These are phyloP conservation scores for Phalangium opilio DNA, from an alignment of 2,888 invertebrate genomes.

Conservation along the genomic window DNA sequence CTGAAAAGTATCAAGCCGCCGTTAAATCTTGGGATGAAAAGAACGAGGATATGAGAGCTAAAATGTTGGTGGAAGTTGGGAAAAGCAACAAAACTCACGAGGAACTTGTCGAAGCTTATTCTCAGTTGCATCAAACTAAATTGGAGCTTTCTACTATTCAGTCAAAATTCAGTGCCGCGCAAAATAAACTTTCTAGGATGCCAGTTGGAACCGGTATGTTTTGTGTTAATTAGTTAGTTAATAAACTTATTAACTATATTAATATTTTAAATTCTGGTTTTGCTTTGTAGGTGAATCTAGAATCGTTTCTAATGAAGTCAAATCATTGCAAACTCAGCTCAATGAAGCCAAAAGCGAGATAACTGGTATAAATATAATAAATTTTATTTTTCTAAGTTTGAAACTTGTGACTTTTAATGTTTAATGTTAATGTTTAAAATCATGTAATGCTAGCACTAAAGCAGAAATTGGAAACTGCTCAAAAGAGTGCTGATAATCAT, in stretches of 20 bases:
- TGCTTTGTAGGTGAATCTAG: too few species aligned
- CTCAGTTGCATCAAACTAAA: constrained; percentile 20
- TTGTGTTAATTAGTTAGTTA: too few species aligned
- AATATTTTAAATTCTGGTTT: too few species aligned
- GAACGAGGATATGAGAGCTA: constrained; percentile 15
- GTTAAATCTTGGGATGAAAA: constrained; percentile 26
- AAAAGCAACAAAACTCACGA: constrained; percentile 15
- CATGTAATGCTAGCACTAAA: too few species aligned
- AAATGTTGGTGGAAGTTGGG: constrained; percentile 14
- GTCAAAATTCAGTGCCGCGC: background rate
- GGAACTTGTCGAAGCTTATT: constrained; percentile 18
- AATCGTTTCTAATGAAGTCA: constrained; percentile 7
- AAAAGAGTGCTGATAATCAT: too few species aligned
- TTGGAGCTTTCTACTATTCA: constrained; percentile 18
- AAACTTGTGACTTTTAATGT: too few species aligned
- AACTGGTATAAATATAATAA: constrained; percentile 20
- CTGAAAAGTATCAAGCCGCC: constrained; percentile 28
- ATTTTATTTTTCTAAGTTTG: too few species aligned
- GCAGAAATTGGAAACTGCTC: too few species aligned
- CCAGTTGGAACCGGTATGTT: too few species aligned
- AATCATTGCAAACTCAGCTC: constrained; percentile 22
- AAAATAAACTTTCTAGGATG: too few species aligned
- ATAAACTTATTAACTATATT: too few species aligned
- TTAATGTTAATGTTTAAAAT: too few species aligned
- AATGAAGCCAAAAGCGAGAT: constrained; percentile 24